Conservation (phyloP, 35 echinoderm and acorn worm genomes). For the Anneissia japonica region DNA sequence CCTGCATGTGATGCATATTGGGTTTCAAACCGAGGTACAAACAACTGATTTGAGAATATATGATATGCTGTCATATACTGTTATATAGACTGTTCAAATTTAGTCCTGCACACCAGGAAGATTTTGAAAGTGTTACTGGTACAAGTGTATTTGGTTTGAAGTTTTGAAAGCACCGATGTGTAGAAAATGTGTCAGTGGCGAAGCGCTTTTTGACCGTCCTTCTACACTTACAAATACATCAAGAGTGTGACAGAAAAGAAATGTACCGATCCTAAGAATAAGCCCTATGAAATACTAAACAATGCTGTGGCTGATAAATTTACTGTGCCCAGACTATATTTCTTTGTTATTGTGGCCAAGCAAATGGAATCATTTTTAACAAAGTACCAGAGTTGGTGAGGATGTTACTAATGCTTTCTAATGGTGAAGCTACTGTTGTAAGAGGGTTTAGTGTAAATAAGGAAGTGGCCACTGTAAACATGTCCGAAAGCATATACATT, state of each 20-base stretch:
- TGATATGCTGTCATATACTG: background rate
- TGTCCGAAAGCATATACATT: background rate
- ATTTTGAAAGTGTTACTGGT: background rate
- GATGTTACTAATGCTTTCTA: slow-evolving; percentile 7
- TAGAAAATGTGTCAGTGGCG: background rate
- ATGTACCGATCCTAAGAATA: background rate
- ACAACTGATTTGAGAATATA: background rate
- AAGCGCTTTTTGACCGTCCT: background rate
- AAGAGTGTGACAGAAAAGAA: background rate
- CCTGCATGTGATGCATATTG: slow-evolving; percentile 8
- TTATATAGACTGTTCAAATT: slow-evolving; percentile 12
- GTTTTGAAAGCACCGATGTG: slow-evolving; percentile 33
- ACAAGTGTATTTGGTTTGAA: background rate
- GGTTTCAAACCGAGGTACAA: background rate
- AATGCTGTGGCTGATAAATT: background rate
- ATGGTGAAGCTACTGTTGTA: slow-evolving; percentile 24
- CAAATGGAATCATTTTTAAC: slow-evolving; percentile 5
- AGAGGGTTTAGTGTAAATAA: slow-evolving; percentile 16
- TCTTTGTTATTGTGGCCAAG: background rate
- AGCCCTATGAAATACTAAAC: background rate
- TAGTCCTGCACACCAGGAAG: background rate
- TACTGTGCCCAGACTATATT: background rate
- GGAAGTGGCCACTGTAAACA: background rate
- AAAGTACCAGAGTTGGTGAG: slow-evolving; percentile 13
- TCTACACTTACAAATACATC: slow-evolving; percentile 4